Conservation (phyloP, 35 echinoderm and acorn worm genomes). For the Acanthaster planci region DNA sequence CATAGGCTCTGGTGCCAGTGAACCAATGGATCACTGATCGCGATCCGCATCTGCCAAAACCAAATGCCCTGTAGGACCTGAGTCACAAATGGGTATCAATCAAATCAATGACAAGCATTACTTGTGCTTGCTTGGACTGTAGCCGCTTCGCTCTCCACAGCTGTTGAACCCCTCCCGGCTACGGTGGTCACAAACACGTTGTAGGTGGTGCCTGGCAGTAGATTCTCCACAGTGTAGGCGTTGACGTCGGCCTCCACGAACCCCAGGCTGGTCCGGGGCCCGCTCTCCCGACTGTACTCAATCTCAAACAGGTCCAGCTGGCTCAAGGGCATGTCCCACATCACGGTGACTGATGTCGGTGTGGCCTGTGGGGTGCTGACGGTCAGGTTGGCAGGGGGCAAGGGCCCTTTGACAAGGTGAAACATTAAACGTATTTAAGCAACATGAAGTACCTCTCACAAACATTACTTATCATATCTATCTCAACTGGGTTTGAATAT, state of each 20-base stretch:
- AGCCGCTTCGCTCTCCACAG: constrained; percentile 1
- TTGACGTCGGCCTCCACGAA: not conserved
- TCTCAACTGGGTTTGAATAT: no score
- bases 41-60: no score
- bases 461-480: no score
- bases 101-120: not conserved
- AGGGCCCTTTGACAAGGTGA: not conserved
- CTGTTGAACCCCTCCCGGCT: not conserved
- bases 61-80: no score
- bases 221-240: not conserved
- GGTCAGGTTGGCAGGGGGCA: not conserved
- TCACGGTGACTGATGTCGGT: not conserved
- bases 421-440: no score
- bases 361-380: not conserved
- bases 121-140: not conserved
- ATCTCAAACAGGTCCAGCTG: not conserved
- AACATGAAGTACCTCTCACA: no score
- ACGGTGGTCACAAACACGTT: constrained; percentile 7
- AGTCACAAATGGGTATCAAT: no score
- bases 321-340: not conserved
- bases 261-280: not conserved
- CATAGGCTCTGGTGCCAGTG: no score
- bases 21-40: no score
- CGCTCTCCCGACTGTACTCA: not conserved
- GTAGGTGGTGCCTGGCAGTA: not conserved